These are phyloP conservation scores for Brachyhypopomus occidentalis DNA, from an alignment of 2,113 vertebrate species.

Conservation along the genomic window DNA sequence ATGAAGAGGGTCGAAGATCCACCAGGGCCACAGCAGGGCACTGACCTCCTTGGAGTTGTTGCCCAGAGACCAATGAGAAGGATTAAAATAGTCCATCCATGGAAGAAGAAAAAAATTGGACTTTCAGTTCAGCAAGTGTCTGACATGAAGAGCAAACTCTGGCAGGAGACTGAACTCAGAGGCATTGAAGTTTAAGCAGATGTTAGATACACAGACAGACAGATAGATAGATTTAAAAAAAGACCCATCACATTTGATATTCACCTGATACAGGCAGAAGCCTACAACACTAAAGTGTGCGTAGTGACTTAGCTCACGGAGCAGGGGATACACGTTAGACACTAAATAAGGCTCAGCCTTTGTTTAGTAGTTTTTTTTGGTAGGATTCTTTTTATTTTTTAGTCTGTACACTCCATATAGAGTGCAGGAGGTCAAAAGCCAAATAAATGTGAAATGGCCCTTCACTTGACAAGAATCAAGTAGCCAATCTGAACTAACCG, in stretches of 20 bases:
- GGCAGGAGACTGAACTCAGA: neutral
- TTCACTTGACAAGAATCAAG: conserved; percentile 44
- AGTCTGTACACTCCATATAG: neutral
- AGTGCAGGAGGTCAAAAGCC: conserved; percentile 3
- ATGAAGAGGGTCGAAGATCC: conserved; percentile 28
- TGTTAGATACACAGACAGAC: neutral
- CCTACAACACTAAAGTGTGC: conserved; percentile 1
- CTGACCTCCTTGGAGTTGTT: conserved; percentile 32
- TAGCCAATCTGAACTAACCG: conserved; percentile 18
- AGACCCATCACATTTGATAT: neutral
- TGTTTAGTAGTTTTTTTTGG: neutral
- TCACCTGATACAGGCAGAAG: neutral
- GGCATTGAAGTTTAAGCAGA: neutral
- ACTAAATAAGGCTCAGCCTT: neutral
- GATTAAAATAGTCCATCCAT: conserved; percentile 53
- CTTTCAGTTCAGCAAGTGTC: conserved; percentile 19
- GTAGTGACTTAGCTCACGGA: neutral
- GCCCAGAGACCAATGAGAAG: conserved; percentile 38
- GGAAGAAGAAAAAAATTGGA: neutral
- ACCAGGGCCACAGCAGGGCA: conserved; percentile 36
- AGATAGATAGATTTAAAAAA: neutral
- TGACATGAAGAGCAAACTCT: conserved; percentile 22
- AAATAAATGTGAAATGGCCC: conserved; percentile 5
- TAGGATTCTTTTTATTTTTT: neutral
- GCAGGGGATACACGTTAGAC: neutral